Evolutionary conservation across 2,888 invertebrate species (phyloP).

Genomic region (Cephus pulcher): DNA sequence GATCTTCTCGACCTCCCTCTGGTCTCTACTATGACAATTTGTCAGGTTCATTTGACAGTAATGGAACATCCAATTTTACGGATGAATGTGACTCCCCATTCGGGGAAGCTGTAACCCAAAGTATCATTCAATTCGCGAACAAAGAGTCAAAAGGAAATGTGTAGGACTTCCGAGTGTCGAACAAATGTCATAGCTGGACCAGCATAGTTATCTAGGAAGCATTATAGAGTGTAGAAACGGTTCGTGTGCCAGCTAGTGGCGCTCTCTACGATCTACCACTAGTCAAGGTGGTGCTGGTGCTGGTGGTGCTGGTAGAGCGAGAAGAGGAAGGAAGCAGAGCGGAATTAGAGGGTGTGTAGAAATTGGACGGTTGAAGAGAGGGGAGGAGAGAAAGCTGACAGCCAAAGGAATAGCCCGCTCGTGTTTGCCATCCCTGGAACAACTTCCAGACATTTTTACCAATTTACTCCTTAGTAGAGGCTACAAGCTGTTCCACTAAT

Average conservation of each 20-base stretch:
- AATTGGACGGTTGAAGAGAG: background rate
- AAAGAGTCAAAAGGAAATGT: background rate
- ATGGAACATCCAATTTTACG: background rate
- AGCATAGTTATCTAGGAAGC: background rate
- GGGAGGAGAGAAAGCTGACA: slow-evolving; percentile 4
- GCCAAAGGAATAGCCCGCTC: slow-evolving; percentile 41
- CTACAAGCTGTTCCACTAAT: slow-evolving; percentile 1
- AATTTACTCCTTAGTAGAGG: slow-evolving; percentile 42
- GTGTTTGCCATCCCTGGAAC: slow-evolving; percentile 46
- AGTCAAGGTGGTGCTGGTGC: background rate
- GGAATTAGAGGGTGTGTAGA: slow-evolving; percentile 1
- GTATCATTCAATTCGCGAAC: background rate
- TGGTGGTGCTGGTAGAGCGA: background rate
- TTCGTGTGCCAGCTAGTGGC: background rate
- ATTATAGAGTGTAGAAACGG: background rate
- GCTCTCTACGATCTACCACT: background rate
- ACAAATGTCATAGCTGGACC: background rate
- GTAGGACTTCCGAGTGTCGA: background rate
- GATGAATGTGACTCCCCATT: background rate
- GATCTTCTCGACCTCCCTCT: background rate
- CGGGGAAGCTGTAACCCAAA: background rate
- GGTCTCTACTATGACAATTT: background rate
- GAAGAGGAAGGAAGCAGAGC: background rate
- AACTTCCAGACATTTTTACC: slow-evolving; percentile 53
- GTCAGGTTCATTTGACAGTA: background rate